Evolutionary conservation across 2,113 vertebrate species (phyloP), one percentile per base, ranked within the genome.

Genomic region (Equus quagga): DNA sequence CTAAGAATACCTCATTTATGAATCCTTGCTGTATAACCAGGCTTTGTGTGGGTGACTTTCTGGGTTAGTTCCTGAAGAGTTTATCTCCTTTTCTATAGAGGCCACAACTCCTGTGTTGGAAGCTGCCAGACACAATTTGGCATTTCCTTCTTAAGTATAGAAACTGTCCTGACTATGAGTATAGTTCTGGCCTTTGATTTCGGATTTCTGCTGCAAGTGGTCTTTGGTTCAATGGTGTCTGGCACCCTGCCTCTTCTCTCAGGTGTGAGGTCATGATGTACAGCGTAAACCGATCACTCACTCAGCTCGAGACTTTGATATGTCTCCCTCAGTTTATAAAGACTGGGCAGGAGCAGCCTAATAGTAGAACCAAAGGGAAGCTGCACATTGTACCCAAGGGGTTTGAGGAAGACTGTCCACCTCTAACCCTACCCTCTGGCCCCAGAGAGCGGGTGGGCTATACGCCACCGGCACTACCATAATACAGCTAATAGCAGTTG

Each of bases 201-300:
- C 46, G 67, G 54, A 60, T 72, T 86, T 97, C 49, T 90, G 33
- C 24, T 31, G 24, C 26, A 83, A 80, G 44, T 62, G 64, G 51
- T 10, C 79, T 80, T 91, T 72, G 69, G 18, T 83, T 23, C 36
- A 60, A 1, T 58, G 51, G 6, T 49, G 6, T 60, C 80, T 98
- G 97, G 65, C 92, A 84, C 1, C 9, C 18, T 64, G 51, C 19
- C 83, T 79, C 44, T 94, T 83, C 36, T 89, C 44, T 90, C 64
- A 96, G 75, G 41, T 94, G 46, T 91, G 76, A 97, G 91, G 33
- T 70, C 31, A 23, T 54, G 97, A 67, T 95, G 28, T 64, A n/a
- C 21, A 51, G 23, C 76, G 56, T 41, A 70, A 84, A 89, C 49
- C 26, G 36, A 83, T 78, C 56, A 33, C 17, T 83, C 72, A 90